Conservation (phyloP, 37 sponge, comb jelly and placozoan species). For the Halisarca cf. caerulea region DNA sequence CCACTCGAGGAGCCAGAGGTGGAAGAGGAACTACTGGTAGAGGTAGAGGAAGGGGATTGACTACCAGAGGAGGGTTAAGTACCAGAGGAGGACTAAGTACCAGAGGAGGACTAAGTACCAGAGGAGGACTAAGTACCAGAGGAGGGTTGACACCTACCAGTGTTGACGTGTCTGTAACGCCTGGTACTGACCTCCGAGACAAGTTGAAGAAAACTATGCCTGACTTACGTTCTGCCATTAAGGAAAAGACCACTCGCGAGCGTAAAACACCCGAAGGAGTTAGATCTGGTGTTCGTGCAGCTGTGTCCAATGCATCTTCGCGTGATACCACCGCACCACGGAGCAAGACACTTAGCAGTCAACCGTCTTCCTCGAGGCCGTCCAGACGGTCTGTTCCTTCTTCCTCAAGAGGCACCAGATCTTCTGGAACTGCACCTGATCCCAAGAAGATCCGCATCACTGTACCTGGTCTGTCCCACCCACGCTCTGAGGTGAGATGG, state of each 20-base stretch:
- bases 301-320: too few relatives aligned
- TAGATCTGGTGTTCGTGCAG: too few relatives aligned
- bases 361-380: too few relatives aligned
- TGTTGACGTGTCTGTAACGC: not conserved
- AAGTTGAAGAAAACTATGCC: conserved; percentile 39
- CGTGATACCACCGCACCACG: too few relatives aligned
- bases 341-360: too few relatives aligned
- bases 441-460: conserved; percentile 83
- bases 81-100: not conserved
- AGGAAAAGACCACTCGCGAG: conserved; percentile 24
- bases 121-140: not conserved
- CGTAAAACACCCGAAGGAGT: not conserved
- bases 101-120: not conserved
- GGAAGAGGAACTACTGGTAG: not conserved
- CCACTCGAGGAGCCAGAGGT: not conserved
- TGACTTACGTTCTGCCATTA: conserved; percentile 56
- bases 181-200: conserved; percentile 44
- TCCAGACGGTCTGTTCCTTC: too few relatives aligned
- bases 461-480: conserved; percentile 60
- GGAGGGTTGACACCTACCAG: not conserved
- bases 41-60: not conserved
- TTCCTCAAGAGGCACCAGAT: too few relatives aligned
- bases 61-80: not conserved
- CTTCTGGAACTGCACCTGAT: conserved; percentile 47
- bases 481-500: conserved; percentile 68